phyloP scores from a whole-genome alignment of 1,140 invertebrate species.

The Drosophila chauvacae region DNA sequence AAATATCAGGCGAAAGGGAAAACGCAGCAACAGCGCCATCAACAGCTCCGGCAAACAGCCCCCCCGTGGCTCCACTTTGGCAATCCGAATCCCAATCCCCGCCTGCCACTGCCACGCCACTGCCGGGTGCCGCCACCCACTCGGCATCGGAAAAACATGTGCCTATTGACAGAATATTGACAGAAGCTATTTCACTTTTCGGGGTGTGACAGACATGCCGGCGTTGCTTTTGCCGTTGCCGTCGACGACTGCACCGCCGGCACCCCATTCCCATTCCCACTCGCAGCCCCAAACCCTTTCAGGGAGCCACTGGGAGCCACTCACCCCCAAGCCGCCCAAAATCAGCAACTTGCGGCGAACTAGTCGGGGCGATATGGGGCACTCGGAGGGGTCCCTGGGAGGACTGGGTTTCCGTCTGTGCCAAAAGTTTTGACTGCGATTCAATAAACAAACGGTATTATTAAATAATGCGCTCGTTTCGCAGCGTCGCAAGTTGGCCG shows the following conservation, averaged over 20 bases:
- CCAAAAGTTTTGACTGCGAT: constrained; percentile 82
- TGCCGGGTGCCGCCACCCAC: constrained; percentile 25
- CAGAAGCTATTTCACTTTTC: constrained; percentile 82
- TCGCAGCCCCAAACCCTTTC: constrained; percentile 1
- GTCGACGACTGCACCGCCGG: constrained; percentile 34
- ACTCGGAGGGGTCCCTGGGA: not conserved
- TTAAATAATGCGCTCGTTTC: constrained; percentile 76
- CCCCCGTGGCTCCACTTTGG: constrained; percentile 25
- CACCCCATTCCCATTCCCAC: not conserved
- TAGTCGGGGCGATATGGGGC: constrained; percentile 12
- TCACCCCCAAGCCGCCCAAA: constrained; percentile 9
- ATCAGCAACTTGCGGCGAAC: constrained; percentile 61
- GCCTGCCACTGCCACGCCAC: constrained; percentile 12
- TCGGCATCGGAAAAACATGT: constrained; percentile 69
- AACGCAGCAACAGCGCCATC: constrained; percentile 38
- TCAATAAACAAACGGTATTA: constrained; percentile 83
- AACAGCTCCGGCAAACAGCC: constrained; percentile 14
- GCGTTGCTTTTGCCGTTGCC: constrained; percentile 44
- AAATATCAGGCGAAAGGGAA: constrained; percentile 68
- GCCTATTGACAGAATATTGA: constrained; percentile 84
- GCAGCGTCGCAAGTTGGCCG: constrained; percentile 42
- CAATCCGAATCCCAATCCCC: constrained; percentile 31
- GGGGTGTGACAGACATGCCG: constrained; percentile 70
- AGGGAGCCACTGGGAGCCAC: not conserved
- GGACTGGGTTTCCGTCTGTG: constrained; percentile 74